Conservation (phyloP, 2,113 vertebrate genomes). For the Otolemur garnettii region DNA sequence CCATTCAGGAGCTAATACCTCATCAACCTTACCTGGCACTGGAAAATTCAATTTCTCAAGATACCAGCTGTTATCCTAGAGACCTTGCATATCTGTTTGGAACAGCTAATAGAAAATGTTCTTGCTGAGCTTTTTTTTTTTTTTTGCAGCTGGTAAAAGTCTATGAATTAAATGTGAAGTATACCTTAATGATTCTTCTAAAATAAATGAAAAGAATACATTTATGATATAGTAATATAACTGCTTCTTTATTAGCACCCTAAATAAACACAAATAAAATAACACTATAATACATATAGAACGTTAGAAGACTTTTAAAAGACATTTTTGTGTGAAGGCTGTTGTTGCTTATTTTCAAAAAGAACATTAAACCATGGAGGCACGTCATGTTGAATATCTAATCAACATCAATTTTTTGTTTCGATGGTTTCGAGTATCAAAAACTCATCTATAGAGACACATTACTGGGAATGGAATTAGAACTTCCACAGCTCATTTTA, state of each 20-base stretch:
- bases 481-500: constrained; percentile 25
- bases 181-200: background rate
- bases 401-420: background rate
- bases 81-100: constrained; percentile 66
- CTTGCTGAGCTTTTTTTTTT: constrained; percentile 47
- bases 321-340: background rate
- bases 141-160: constrained; percentile 42
- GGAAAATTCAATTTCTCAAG: constrained; percentile 79
- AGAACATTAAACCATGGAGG: background rate
- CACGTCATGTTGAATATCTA: background rate
- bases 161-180: constrained; percentile 42
- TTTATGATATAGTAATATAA: background rate
- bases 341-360: constrained; percentile 32
- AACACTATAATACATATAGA: background rate
- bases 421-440: constrained; percentile 25
- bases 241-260: background rate
- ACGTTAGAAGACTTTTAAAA: background rate
- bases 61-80: constrained; percentile 69
- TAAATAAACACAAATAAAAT: constrained; percentile 56
- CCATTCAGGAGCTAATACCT: constrained; percentile 73
- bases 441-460: background rate
- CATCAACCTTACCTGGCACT: constrained; percentile 76
- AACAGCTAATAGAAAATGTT: constrained; percentile 64
- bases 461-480: constrained; percentile 8
- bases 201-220: constrained; percentile 51